These are phyloP conservation scores for Rhagonycha fulva DNA, from an alignment of 2,888 invertebrate species.

Conservation along the genomic window DNA sequence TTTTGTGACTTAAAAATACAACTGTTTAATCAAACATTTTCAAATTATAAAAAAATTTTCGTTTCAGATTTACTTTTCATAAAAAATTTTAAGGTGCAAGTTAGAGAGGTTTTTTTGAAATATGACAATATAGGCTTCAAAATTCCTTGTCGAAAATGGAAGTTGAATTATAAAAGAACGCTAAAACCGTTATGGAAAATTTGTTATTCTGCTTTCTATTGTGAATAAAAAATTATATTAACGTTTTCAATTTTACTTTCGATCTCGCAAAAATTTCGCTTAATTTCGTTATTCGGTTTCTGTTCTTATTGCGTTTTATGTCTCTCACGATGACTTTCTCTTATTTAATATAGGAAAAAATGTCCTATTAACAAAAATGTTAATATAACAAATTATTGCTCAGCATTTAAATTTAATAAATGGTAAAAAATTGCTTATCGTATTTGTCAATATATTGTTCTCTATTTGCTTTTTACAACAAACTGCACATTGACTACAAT, in stretches of 20 bases:
- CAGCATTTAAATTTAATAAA: background rate
- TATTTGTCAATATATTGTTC: slow-evolving; percentile 21
- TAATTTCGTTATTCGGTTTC: background rate
- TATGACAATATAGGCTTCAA: too few species aligned
- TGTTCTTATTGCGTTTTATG: background rate
- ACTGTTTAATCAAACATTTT: too few species aligned
- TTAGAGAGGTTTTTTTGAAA: too few species aligned
- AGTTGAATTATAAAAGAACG: background rate
- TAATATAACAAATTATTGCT: background rate
- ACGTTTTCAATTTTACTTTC: background rate
- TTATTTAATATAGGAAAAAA: background rate
- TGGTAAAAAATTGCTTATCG: background rate
- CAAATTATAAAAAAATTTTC: too few species aligned
- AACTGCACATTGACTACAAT: slow-evolving; percentile 26
- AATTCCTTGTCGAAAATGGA: background rate
- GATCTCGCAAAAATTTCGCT: background rate
- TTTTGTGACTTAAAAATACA: too few species aligned
- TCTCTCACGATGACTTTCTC: background rate
- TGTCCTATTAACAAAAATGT: background rate
- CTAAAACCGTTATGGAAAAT: too few species aligned
- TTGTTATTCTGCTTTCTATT: too few species aligned
- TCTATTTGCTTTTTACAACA: slow-evolving; percentile 22
- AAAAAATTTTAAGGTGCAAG: too few species aligned
- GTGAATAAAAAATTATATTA: background rate
- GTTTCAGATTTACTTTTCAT: too few species aligned